phyloP scores from a whole-genome alignment of 2,113 vertebrate genomes.

The Polyodon spathula region DNA sequence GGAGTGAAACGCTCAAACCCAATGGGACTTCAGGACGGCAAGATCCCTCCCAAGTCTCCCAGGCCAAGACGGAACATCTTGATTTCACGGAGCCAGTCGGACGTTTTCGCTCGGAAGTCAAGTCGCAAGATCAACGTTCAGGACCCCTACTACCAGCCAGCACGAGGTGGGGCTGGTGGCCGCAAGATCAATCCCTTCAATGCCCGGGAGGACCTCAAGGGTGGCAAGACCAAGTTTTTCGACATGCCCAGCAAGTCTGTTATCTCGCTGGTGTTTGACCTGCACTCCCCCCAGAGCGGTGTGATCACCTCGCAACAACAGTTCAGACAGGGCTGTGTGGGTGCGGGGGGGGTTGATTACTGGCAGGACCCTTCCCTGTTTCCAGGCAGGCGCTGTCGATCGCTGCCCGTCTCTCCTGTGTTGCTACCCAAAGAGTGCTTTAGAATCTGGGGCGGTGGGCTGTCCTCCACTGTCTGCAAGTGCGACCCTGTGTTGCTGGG shows the following conservation, averaged over 20 bases:
- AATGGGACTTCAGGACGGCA: slow-evolving; percentile 65
- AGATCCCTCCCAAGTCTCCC: slow-evolving; percentile 87
- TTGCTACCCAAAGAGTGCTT: slow-evolving; percentile 59
- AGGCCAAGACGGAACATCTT: slow-evolving; percentile 83
- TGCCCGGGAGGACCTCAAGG: slow-evolving; percentile 87
- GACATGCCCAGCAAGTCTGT: slow-evolving; percentile 93
- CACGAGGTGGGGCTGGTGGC: slow-evolving; percentile 36
- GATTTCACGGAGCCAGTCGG: slow-evolving; percentile 89
- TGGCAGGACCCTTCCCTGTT: slow-evolving; percentile 59
- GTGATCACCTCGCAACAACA: slow-evolving; percentile 41
- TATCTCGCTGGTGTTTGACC: slow-evolving; percentile 87
- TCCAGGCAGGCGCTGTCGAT: slow-evolving; percentile 71
- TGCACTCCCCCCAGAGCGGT: slow-evolving; percentile 71
- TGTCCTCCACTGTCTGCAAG: slow-evolving; percentile 42
- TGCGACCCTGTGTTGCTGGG: slow-evolving; percentile 50
- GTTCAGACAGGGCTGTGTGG: slow-evolving; percentile 27
- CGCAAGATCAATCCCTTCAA: slow-evolving; percentile 90
- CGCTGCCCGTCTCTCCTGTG: slow-evolving; percentile 78
- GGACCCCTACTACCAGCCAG: slow-evolving; percentile 80
- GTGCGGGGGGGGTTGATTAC: slow-evolving; percentile 26
- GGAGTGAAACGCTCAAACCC: slow-evolving; percentile 82
- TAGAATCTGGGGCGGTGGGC: slow-evolving; percentile 44
- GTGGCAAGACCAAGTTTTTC: slow-evolving; percentile 90
- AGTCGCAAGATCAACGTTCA: slow-evolving; percentile 76
- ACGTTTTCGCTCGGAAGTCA: slow-evolving; percentile 84